Evolutionary conservation across 2,113 vertebrate species (phyloP).

Genomic region (Sardina pilchardus): DNA sequence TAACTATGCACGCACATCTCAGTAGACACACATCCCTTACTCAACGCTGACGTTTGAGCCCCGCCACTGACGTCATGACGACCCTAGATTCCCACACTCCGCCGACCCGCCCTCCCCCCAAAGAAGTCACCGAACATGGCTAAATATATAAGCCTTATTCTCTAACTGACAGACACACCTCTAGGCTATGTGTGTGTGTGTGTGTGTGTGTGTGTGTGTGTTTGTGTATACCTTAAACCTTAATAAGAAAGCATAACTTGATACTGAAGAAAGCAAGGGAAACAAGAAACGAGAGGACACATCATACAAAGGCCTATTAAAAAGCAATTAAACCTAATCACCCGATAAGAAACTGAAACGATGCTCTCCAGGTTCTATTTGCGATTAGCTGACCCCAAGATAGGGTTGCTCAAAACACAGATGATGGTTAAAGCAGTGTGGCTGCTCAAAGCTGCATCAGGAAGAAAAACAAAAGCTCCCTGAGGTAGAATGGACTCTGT

Average conservation of each 20-base stretch:
- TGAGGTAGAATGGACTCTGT: slow-evolving; percentile 4
- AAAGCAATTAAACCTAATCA: not conserved
- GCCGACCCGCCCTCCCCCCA: slow-evolving; percentile 52
- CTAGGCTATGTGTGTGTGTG: not conserved
- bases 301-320: not conserved
- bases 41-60: slow-evolving; percentile 59
- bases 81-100: slow-evolving; percentile 34
- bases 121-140: slow-evolving; percentile 36
- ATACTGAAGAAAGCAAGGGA: not conserved
- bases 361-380: not conserved
- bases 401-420: not conserved
- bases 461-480: slow-evolving; percentile 40
- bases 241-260: not conserved
- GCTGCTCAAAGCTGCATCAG: slow-evolving; percentile 19
- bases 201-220: not conserved
- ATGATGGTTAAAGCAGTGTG: not conserved
- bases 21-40: slow-evolving; percentile 49
- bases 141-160: slow-evolving; percentile 28
- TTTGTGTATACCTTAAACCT: not conserved
- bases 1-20: slow-evolving; percentile 54
- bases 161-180: slow-evolving; percentile 1
- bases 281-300: not conserved
- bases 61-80: not conserved
- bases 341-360: not conserved
- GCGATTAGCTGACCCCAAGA: not conserved